Percentiles rank a stretch among this genome's conserved stretches.
These are phyloP conservation scores for Sphaeridia pumilis DNA, from an alignment of 2,888 invertebrate species.

Conservation along the genomic window DNA sequence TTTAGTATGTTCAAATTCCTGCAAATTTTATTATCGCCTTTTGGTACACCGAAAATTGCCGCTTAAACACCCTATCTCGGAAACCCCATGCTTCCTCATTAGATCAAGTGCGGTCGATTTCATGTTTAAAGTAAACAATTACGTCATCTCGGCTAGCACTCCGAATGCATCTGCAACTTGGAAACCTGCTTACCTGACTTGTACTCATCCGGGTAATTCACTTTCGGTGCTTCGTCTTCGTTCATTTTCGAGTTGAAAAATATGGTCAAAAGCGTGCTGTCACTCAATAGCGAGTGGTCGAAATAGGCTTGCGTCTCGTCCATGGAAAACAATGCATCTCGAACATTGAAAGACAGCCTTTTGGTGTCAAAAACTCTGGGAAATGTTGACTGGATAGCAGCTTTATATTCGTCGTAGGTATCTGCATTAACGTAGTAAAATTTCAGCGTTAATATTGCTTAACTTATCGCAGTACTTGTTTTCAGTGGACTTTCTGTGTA, in stretches of 20 bases:
- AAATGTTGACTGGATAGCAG: constrained; percentile 49
- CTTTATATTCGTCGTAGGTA: constrained; percentile 53
- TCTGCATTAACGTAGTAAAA: constrained; percentile 14
- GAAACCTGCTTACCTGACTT: constrained; percentile 13
- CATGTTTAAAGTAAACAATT: too few species aligned
- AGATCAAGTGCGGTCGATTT: too few species aligned
- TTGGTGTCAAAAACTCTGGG: constrained; percentile 64
- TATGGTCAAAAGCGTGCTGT: neutral
- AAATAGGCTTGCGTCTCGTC: neutral
- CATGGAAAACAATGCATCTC: neutral
- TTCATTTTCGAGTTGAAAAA: constrained; percentile 1
- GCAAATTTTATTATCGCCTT: too few species aligned
- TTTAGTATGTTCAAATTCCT: too few species aligned
- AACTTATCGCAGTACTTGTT: too few species aligned
- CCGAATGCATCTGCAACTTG: too few species aligned
- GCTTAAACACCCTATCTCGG: too few species aligned
- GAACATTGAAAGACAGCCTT: constrained; percentile 44
- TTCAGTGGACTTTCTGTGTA: too few species aligned
- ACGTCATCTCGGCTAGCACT: too few species aligned
- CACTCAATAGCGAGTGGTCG: neutral
- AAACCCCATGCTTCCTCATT: too few species aligned
- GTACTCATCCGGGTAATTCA: neutral
- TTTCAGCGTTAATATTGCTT: too few species aligned
- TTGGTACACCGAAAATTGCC: too few species aligned
- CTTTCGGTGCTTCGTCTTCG: neutral